Percentiles rank a stretch among this genome's conserved stretches.
These are phyloP conservation scores for Danio aesculapii DNA, from an alignment of 2,797 vertebrate genomes.

Conservation along the genomic window DNA sequence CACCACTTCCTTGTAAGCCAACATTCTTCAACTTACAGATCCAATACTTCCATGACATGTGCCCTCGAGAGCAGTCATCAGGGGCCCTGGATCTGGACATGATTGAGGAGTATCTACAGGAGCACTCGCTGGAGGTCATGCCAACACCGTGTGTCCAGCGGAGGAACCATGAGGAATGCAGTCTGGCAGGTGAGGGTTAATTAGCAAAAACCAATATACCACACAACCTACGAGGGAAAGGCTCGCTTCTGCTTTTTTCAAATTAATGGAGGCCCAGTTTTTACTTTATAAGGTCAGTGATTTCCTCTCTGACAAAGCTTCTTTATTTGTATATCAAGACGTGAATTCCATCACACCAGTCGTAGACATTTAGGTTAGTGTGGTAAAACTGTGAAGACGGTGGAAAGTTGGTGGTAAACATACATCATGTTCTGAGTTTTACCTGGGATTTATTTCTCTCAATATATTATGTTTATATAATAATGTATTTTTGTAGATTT, in stretches of 20 bases:
- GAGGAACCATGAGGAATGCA: constrained; percentile 41
- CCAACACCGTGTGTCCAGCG: constrained; percentile 57
- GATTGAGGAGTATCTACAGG: constrained; percentile 84
- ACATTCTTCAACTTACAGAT: constrained; percentile 64
- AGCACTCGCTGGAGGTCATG: constrained; percentile 78
- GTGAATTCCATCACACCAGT: neutral
- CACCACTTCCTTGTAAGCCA: neutral
- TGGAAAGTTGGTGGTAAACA: neutral
- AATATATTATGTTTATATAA: no score
- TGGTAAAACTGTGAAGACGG: neutral
- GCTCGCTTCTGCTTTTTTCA: constrained; percentile 7
- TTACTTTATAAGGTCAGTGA: neutral
- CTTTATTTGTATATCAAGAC: neutral
- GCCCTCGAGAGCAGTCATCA: constrained; percentile 64
- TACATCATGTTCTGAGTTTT: no score
- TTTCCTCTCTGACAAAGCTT: constrained; percentile 19
- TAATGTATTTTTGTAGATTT: no score
- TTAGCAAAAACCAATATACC: neutral
- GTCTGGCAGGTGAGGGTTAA: constrained; percentile 43
- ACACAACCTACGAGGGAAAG: neutral
- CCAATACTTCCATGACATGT: constrained; percentile 71
- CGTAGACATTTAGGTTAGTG: neutral
- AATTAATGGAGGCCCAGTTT: neutral
- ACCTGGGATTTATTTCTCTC: no score
- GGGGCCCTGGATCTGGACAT: constrained; percentile 82